Evolutionary conservation across 2,888 invertebrate genomes (phyloP).

Genomic region (Monochamus alternatus): DNA sequence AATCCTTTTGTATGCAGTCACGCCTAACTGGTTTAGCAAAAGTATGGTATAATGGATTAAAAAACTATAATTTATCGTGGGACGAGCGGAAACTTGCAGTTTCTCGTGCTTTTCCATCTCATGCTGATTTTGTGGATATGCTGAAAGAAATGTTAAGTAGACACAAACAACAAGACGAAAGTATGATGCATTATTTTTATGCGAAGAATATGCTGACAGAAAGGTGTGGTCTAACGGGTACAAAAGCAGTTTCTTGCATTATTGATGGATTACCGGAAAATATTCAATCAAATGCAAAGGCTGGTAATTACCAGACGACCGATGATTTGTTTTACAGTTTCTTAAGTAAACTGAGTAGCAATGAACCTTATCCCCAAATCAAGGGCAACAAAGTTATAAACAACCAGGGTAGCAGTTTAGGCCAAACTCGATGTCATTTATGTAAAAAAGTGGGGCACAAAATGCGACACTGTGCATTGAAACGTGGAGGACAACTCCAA

Average conservation of each 20-base stretch:
- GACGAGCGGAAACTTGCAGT: too few relatives aligned
- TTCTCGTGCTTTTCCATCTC: neutral
- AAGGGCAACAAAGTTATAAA: neutral
- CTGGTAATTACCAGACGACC: neutral
- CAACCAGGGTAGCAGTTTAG: neutral
- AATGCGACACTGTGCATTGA: neutral
- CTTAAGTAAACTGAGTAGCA: neutral
- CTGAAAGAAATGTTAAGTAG: neutral
- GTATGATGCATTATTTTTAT: neutral
- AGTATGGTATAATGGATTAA: too few relatives aligned
- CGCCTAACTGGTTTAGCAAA: too few relatives aligned
- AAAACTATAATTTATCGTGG: too few relatives aligned
- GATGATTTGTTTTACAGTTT: neutral
- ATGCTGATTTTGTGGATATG: neutral
- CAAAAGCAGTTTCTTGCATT: neutral
- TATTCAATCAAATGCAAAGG: neutral
- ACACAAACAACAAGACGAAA: neutral
- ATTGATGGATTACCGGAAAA: neutral
- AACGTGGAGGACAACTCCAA: neutral
- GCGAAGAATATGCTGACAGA: neutral
- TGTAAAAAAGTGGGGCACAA: neutral
- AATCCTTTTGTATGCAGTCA: too few relatives aligned
- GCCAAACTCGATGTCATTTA: neutral
- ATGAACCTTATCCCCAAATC: neutral
- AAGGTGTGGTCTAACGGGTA: neutral